Conservation (phyloP, 2,888 invertebrate genomes). For the Philereme vetulata region DNA sequence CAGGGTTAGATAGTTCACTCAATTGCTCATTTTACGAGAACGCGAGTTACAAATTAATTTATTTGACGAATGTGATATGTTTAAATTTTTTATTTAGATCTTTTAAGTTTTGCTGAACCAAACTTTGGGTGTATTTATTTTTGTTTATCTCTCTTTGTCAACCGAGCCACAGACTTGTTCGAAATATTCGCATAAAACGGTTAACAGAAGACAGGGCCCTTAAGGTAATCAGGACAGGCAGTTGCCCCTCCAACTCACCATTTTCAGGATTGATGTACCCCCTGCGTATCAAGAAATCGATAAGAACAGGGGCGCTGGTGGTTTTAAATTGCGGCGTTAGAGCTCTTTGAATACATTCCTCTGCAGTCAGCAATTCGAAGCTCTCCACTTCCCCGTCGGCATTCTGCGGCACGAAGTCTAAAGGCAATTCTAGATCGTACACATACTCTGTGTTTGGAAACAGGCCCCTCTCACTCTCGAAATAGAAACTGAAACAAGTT, state of each 20-base stretch:
- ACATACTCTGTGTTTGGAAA: constrained; percentile 98
- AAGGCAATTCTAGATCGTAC: constrained; percentile 95
- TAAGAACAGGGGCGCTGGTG: constrained; percentile 94
- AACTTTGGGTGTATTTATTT: too few relatives aligned
- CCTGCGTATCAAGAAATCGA: constrained; percentile 96
- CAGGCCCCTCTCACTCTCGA: constrained; percentile 95
- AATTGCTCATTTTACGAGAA: too few relatives aligned
- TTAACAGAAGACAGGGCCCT: too few relatives aligned
- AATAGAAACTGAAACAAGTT: constrained; percentile 87
- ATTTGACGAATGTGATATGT: too few relatives aligned
- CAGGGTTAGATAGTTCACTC: too few relatives aligned
- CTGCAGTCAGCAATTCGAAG: constrained; percentile 93
- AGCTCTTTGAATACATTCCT: constrained; percentile 92
- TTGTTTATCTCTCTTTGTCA: too few relatives aligned
- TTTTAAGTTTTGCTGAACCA: too few relatives aligned
- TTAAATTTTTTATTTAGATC: too few relatives aligned
- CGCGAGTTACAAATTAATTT: too few relatives aligned
- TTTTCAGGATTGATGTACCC: constrained; percentile 95
- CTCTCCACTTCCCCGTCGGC: constrained; percentile 97
- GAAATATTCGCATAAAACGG: too few relatives aligned
- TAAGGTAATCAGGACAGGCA: too few relatives aligned
- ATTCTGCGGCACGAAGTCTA: constrained; percentile 95
- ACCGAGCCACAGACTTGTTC: too few relatives aligned
- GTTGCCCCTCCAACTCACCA: constrained; percentile 78
- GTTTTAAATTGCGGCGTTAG: constrained; percentile 95